These are phyloP conservation scores for Melipona quadrifasciata DNA, from an alignment of 1,140 invertebrate species.

Conservation along the genomic window DNA sequence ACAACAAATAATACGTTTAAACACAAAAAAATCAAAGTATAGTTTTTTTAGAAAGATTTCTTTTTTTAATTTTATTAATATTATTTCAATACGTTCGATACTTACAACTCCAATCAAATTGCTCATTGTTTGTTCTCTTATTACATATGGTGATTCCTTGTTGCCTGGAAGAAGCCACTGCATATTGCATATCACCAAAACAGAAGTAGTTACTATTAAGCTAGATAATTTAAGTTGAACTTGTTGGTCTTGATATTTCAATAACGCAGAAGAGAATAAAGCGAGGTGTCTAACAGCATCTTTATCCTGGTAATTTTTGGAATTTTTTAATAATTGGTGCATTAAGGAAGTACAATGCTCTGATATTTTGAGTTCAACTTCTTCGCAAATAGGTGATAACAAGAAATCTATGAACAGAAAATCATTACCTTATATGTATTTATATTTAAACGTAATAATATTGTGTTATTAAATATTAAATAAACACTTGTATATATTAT, in stretches of 20 bases:
- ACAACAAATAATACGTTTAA: constrained; percentile 15
- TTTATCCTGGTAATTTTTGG: constrained; percentile 67
- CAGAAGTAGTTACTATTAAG: constrained; percentile 72
- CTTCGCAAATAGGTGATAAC: constrained; percentile 77
- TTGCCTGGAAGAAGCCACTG: constrained; percentile 76
- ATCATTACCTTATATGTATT: neutral
- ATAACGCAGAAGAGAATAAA: constrained; percentile 76
- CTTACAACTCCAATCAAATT: constrained; percentile 83
- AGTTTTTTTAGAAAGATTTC: constrained; percentile 7
- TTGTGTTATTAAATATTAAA: constrained; percentile 15
- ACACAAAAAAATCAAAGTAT: neutral
- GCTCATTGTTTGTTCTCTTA: constrained; percentile 79
- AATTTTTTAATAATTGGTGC: constrained; percentile 63
- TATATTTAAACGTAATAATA: too few species aligned
- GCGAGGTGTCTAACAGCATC: constrained; percentile 79
- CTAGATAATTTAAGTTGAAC: constrained; percentile 74
- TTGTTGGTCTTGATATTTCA: constrained; percentile 69
- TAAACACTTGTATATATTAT: constrained; percentile 40
- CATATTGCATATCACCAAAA: constrained; percentile 76
- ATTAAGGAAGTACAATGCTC: constrained; percentile 71
- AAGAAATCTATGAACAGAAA: constrained; percentile 72
- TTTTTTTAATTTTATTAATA: constrained; percentile 5
- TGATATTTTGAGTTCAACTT: constrained; percentile 76
- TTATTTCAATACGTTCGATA: constrained; percentile 38
- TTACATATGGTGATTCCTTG: constrained; percentile 67